These are phyloP conservation scores for Pegoplata infirma DNA, from an alignment of 2,888 invertebrate species.

Conservation along the genomic window DNA sequence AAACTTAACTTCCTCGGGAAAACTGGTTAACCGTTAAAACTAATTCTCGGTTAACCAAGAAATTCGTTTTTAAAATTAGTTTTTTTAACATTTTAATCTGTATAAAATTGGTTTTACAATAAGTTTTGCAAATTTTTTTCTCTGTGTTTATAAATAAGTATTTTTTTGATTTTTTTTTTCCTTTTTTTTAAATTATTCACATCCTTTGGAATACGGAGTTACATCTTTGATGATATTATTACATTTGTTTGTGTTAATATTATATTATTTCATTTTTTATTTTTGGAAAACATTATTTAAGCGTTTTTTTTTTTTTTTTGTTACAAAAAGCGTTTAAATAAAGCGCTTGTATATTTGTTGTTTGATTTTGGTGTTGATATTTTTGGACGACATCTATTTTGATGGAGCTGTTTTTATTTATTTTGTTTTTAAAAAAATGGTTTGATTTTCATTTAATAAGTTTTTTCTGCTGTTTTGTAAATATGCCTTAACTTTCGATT, in stretches of 20 bases:
- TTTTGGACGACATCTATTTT: conserved; percentile 41
- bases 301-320: too few species aligned
- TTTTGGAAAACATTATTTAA: neutral
- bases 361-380: conserved; percentile 31
- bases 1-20: too few species aligned
- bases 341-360: conserved; percentile 18
- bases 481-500: conserved; percentile 31
- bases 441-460: neutral
- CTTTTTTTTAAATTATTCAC: conserved; percentile 14
- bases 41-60: too few species aligned
- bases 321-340: conserved; percentile 26
- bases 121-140: too few species aligned
- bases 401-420: neutral
- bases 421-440: neutral
- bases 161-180: too few species aligned
- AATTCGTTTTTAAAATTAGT: too few species aligned
- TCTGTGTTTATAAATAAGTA: too few species aligned
- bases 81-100: too few species aligned
- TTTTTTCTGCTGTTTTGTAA: conserved; percentile 7
- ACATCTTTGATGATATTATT: neutral
- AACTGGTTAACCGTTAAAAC: too few species aligned
- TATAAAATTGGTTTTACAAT: too few species aligned
- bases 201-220: conserved; percentile 40
- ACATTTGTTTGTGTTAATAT: neutral
- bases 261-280: too few species aligned